Base-by-base conservation (phyloP, 2,797 vertebrate genomes). In the Diplodus sargus region DNA sequence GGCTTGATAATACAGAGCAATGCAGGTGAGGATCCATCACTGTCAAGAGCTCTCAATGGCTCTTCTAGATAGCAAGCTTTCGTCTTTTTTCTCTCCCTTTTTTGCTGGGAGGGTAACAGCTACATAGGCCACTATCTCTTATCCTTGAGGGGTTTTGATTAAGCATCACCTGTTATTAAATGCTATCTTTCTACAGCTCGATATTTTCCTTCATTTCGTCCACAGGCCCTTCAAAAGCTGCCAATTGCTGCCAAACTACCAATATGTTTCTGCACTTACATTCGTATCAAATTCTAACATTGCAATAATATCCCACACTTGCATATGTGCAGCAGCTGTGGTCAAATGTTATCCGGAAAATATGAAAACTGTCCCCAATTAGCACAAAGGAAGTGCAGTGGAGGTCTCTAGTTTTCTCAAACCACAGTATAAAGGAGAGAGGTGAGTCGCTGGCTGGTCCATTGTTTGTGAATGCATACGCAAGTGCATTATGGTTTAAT, bases 1-100 rank as follows among this genome's bases (percentile, higher is more conserved):
- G 64, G 72, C 75, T 85, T 92, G 91, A 93, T 94, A 95, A 96
- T 93, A 90, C 89, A 91, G 85, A 91, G 88, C 60, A 82, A 79
- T 64, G 84, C 63, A 74, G 89, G 88, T 90, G 87, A 94, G 78
- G 87, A 95, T 95, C 94, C 93, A 95, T 96, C 94, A 95, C 85
- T 95, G 95, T 93, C 93, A 90, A 87, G 73, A 76, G 69, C 82
- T 79, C 79, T 90, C 82, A 91, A 86, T 91, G 70, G 82, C 73
- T 80, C 90, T 85, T 85, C 79, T 54, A 84, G 82, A 91, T 93
- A 93, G 77, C 65, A 75, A 89, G 52, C 74, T 69, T 74, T 1
- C 1, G 8, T 71, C 61, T 52, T 91, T 75, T 72, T 73, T 60
- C 71, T 28, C 43, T 14, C 23, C 45, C 23, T 48, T 43, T 42